A percentile compares a stretch with the other conserved stretches of the same genome.
These are phyloP conservation scores for Poecile atricapillus DNA, from an alignment of 2,113 vertebrate genomes.

Conservation along the genomic window DNA sequence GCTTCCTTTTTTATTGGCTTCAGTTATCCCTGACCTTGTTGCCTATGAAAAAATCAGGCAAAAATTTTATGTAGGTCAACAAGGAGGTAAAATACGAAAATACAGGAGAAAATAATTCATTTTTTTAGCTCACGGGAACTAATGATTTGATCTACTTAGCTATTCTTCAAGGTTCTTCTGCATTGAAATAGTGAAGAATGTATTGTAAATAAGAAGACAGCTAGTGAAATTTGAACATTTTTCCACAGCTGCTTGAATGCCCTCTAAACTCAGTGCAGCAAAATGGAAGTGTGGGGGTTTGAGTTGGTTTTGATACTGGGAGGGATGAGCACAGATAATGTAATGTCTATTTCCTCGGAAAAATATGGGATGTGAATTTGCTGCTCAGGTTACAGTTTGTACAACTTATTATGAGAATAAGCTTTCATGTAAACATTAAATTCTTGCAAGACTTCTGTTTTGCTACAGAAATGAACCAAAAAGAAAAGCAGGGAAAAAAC, in stretches of 20 bases:
- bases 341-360: not conserved
- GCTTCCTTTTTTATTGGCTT: not conserved
- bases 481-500: not conserved
- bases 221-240: not conserved
- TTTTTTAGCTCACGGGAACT: constrained; percentile 31
- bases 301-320: fast-evolving
- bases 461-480: not conserved
- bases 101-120: not conserved
- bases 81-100: constrained; percentile 37
- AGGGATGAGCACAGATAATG: not conserved
- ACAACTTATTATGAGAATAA: not conserved
- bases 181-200: not conserved
- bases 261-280: not conserved
- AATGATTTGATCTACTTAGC: constrained; percentile 53
- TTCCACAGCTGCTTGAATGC: not conserved
- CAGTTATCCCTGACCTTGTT: constrained; percentile 13
- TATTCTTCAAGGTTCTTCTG: constrained; percentile 18
- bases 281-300: not conserved
- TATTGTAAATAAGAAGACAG: not conserved
- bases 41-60: not conserved
- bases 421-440: not conserved
- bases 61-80: constrained; percentile 36
- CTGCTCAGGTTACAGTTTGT: not conserved
- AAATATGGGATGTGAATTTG: not conserved
- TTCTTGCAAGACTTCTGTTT: not conserved